Percentiles rank a stretch among this genome's conserved stretches.
Evolutionary conservation across 2,888 invertebrate species (phyloP).

Genomic region (Caenorhabditis virilis): DNA sequence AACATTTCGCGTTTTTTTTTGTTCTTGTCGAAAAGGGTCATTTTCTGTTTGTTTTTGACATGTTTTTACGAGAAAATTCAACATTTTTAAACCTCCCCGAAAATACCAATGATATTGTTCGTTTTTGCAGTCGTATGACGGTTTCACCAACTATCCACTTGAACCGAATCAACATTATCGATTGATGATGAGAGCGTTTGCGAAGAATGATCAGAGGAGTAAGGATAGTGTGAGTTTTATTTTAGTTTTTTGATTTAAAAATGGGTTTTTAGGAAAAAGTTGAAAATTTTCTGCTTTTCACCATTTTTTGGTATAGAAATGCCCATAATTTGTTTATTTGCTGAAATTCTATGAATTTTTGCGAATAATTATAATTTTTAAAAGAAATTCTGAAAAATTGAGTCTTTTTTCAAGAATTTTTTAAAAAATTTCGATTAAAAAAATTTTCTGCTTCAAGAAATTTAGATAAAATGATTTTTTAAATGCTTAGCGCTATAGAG

Average conservation of each 20-base stretch:
- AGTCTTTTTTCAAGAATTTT: background rate
- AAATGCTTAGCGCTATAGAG: too few species aligned
- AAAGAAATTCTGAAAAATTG: background rate
- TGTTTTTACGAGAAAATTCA: too few species aligned
- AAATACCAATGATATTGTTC: too few species aligned
- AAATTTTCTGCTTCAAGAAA: too few species aligned
- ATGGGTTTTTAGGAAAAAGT: conserved; percentile 3
- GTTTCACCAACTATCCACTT: conserved; percentile 62
- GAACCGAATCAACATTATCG: conserved; percentile 58
- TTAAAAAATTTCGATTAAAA: background rate
- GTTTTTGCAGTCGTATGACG: conserved; percentile 59
- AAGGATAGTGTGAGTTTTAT: conserved; percentile 31
- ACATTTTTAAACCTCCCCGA: too few species aligned
- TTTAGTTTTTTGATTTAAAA: conserved; percentile 3
- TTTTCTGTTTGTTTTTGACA: too few species aligned
- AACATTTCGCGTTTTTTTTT: too few species aligned
- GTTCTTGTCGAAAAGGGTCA: too few species aligned
- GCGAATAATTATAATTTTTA: background rate
- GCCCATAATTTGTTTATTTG: too few species aligned
- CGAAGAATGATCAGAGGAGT: conserved; percentile 42
- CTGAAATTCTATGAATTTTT: too few species aligned
- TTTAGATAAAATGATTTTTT: too few species aligned
- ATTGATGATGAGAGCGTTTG: conserved; percentile 65
- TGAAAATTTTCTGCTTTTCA: background rate
- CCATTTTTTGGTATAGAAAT: too few species aligned